Base-by-base conservation (phyloP, 1,140 invertebrate genomes). In the Neodiprion virginianus region DNA sequence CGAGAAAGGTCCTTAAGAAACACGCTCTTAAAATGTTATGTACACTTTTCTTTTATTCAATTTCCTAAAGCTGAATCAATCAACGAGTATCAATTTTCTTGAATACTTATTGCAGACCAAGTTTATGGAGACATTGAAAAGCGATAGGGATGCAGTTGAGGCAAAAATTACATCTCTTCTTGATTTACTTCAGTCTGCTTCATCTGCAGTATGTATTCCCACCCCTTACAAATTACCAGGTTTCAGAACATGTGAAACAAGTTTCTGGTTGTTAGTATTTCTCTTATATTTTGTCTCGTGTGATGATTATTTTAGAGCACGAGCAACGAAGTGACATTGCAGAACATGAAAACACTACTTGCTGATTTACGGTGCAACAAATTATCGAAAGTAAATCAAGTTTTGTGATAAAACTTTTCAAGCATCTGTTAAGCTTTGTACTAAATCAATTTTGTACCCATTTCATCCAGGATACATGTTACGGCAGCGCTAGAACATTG, bases 101-200 rank as follows among this genome's bases (percentile, higher is more conserved):
- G 28, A 40, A 40, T 40, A 40, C 28, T 65, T 14, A 65, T 72
- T 78, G 17, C 69, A 78, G 77, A 69, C 74, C 53, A 21, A 65
- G 7, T 73, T 72, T 10, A 72, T 9, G 49, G 53, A 65, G 12
- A 21, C 0, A 3, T 3, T 65, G 61, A 65, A 65, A 65, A 65
- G 17, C 61, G 4, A 21, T 17, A 1, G 12, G 12, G 61, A 65
- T 65, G 61, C 8, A 67, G 70, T 72, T 47, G 75, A 78, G 69
- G 73, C 72, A 49, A 77, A 80, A 72, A 69, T 80, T 28, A 68
- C 66, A 1, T 73, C 28, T 14, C 65, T 74, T 61, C 65, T 76
- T 70, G 75, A 69, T 14, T 49, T 76, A 68, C 71, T 77, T 48
- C 72, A 75, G 49, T 75, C 69, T 74, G 53, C 28, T 40, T 40